phyloP scores from a whole-genome alignment of 2,797 vertebrate species.

The Cirrhinus molitorella region DNA sequence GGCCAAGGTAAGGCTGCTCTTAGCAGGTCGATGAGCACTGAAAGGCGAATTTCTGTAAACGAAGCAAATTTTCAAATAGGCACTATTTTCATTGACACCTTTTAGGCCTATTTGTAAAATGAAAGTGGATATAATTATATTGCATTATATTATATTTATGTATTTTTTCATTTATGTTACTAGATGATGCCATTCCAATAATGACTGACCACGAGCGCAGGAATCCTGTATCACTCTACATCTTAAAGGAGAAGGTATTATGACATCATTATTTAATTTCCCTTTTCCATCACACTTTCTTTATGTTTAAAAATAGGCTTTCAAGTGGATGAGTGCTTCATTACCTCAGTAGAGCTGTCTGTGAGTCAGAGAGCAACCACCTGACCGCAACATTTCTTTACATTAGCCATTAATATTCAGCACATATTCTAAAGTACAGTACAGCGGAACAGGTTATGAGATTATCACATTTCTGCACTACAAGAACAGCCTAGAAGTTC shows the following conservation, averaged over 20 bases:
- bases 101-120: too few species aligned
- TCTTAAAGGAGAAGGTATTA: constrained; percentile 91
- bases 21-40: too few species aligned
- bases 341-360: constrained; percentile 37
- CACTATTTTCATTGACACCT: too few species aligned
- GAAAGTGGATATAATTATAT: too few species aligned
- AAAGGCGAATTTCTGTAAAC: too few species aligned
- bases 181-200: constrained; percentile 81
- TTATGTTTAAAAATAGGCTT: constrained; percentile 49
- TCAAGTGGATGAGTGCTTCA: constrained; percentile 52
- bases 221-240: constrained; percentile 88
- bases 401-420: constrained; percentile 17
- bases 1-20: too few species aligned
- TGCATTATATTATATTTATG: too few species aligned
- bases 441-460: constrained; percentile 12
- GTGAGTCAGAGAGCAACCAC: constrained; percentile 36
- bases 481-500: constrained; percentile 26
- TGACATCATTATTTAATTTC: constrained; percentile 23
- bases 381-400: not conserved
- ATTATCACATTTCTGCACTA: constrained; percentile 17
- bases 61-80: too few species aligned
- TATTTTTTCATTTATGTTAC: not conserved
- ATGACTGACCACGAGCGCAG: constrained; percentile 81
- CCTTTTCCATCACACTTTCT: not conserved
- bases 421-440: not conserved